phyloP scores from a whole-genome alignment of 2,888 invertebrate genomes.

The Nemotelus nigrinus region DNA sequence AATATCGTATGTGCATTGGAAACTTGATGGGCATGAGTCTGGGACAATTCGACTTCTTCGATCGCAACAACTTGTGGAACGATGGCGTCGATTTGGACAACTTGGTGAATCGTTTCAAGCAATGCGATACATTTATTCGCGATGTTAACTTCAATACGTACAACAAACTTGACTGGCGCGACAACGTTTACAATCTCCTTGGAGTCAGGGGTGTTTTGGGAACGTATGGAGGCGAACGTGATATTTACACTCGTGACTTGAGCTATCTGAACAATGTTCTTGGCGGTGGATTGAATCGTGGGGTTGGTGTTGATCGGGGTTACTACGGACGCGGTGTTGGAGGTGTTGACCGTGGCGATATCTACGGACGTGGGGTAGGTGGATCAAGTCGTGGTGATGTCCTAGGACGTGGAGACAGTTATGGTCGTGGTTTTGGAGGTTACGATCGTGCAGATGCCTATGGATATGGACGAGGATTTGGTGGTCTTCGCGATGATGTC shows the following conservation, averaged over 20 bases:
- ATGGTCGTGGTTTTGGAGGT: background rate
- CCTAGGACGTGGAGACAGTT: background rate
- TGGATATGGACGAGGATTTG: no score
- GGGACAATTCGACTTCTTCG: constrained; percentile 8
- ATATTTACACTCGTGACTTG: background rate
- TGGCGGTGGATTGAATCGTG: background rate
- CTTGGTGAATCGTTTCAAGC: constrained; percentile 9
- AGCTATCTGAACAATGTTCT: background rate
- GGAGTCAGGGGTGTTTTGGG: background rate
- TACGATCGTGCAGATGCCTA: no score
- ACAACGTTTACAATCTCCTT: background rate
- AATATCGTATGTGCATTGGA: constrained; percentile 13
- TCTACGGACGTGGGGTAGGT: constrained; percentile 4
- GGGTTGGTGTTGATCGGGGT: background rate
- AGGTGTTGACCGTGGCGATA: constrained; percentile 11
- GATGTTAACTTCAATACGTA: background rate
- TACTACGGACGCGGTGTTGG: background rate
- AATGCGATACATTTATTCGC: background rate
- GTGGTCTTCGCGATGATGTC: background rate
- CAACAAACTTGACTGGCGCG: constrained; percentile 21
- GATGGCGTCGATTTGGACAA: background rate
- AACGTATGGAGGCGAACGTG: background rate
- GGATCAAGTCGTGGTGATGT: background rate
- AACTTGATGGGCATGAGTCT: constrained; percentile 9
- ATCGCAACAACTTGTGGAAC: constrained; percentile 11